phyloP scores from a whole-genome alignment of 2,888 invertebrate species.

The Lordiphosa fenestrarum region DNA sequence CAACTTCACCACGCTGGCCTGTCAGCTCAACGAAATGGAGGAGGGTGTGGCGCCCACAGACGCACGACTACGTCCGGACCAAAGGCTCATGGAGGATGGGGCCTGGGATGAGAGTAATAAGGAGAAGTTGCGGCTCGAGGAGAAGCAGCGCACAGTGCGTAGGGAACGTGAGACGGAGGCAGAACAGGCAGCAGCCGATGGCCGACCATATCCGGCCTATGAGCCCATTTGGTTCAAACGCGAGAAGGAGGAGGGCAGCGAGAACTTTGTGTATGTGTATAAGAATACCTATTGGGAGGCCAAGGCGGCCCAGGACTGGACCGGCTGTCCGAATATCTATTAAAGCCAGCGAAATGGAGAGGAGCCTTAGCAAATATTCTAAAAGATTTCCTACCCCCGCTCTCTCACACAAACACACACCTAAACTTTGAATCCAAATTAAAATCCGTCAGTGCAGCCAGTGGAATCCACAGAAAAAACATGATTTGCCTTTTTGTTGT shows the following conservation, averaged over 20 bases:
- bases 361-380: slow-evolving; percentile 42
- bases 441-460: too few species aligned
- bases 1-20: slow-evolving; percentile 96
- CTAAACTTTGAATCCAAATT: too few species aligned
- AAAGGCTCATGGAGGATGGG: slow-evolving; percentile 97
- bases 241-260: slow-evolving; percentile 86
- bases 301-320: slow-evolving; percentile 94
- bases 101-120: slow-evolving; percentile 94
- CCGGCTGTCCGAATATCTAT: slow-evolving; percentile 91
- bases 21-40: slow-evolving; percentile 97
- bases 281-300: slow-evolving; percentile 95
- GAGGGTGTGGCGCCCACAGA: slow-evolving; percentile 97
- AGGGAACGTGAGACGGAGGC: slow-evolving; percentile 89
- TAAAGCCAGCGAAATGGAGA: slow-evolving; percentile 52
- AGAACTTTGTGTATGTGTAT: slow-evolving; percentile 88
- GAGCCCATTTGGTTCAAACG: slow-evolving; percentile 95
- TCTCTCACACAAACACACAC: slow-evolving; percentile 12
- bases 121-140: slow-evolving; percentile 93
- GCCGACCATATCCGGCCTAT: slow-evolving; percentile 86
- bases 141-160: slow-evolving; percentile 93
- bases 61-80: slow-evolving; percentile 95
- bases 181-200: slow-evolving; percentile 85
- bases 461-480: slow-evolving; percentile 18
- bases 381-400: slow-evolving; percentile 36
- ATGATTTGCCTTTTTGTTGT: slow-evolving; percentile 59